Conservation (phyloP, 2,113 vertebrate genomes). For the Prolemur simus region DNA sequence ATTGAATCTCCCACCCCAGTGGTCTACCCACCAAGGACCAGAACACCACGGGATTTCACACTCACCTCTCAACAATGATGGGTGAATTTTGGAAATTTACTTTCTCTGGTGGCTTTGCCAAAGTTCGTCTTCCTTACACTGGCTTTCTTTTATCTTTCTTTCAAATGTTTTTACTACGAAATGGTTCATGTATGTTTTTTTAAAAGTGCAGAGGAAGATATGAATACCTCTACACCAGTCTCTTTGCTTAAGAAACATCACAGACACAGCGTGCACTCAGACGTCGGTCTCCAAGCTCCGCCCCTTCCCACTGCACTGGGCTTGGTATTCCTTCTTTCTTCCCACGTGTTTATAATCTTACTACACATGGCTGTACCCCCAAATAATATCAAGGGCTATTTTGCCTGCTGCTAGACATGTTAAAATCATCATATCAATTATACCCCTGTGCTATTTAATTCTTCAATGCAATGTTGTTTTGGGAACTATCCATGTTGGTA, state of each 20-base stretch:
- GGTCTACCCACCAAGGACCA: neutral
- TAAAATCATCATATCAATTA: neutral
- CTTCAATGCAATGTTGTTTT: neutral
- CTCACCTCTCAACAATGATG: neutral
- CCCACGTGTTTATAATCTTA: no score
- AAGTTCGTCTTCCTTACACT: neutral
- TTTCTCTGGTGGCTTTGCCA: neutral
- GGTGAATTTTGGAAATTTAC: neutral
- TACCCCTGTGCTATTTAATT: neutral
- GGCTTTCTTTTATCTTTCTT: neutral
- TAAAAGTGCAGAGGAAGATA: neutral
- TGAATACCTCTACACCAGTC: neutral
- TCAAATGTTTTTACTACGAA: neutral
- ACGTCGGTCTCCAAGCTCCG: neutral
- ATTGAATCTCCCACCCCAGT: neutral
- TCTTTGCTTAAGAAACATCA: neutral
- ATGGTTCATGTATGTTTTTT: neutral
- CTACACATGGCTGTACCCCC: rapidly evolving
- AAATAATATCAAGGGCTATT: neutral
- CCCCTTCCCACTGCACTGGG: neutral
- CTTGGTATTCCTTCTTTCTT: rapidly evolving
- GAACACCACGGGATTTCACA: rapidly evolving
- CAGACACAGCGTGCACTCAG: no score
- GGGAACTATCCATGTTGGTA: neutral
- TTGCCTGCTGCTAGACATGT: neutral